phyloP scores from a whole-genome alignment of 2,888 invertebrate species.

The Drosophila robusta region DNA sequence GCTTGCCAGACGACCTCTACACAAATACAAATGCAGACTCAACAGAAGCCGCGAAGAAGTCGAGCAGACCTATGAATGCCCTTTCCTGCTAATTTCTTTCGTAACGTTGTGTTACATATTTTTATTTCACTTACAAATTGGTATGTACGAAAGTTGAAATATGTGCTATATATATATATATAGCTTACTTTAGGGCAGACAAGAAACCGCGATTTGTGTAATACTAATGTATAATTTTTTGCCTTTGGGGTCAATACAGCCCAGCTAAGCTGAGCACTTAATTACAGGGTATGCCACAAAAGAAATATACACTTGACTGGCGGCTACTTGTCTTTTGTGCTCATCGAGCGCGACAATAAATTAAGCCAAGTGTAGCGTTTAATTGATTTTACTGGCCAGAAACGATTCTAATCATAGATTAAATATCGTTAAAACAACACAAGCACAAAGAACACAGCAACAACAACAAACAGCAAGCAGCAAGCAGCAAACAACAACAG shows the following conservation, averaged over 20 bases:
- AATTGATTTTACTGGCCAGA: conserved; percentile 65
- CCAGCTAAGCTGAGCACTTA: background rate
- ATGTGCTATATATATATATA: too few species aligned
- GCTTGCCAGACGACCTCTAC: conserved; percentile 18
- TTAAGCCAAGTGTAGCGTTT: conserved; percentile 78
- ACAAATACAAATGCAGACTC: conserved; percentile 16
- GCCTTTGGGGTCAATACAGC: background rate
- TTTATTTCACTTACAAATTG: too few species aligned
- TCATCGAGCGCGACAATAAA: conserved; percentile 70
- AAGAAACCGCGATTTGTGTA: background rate
- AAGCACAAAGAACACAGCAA: conserved; percentile 25
- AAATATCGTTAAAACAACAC: conserved; percentile 74
- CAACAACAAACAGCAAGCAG: conserved; percentile 3
- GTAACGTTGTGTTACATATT: too few species aligned
- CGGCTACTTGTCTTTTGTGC: conserved; percentile 59
- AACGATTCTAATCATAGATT: conserved; percentile 77
- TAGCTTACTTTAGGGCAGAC: too few species aligned
- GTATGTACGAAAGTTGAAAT: too few species aligned
- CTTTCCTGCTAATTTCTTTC: background rate
- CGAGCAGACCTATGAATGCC: too few species aligned
- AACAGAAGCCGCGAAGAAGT: too few species aligned
- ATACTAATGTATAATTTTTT: background rate
- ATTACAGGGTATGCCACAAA: conserved; percentile 25
- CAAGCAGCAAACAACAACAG: conserved; percentile 16
- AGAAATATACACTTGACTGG: conserved; percentile 20